Evolutionary conservation across 2,113 vertebrate species (phyloP), one percentile per base, ranked within the genome.

Genomic region (Rhinichthys klamathensis): DNA sequence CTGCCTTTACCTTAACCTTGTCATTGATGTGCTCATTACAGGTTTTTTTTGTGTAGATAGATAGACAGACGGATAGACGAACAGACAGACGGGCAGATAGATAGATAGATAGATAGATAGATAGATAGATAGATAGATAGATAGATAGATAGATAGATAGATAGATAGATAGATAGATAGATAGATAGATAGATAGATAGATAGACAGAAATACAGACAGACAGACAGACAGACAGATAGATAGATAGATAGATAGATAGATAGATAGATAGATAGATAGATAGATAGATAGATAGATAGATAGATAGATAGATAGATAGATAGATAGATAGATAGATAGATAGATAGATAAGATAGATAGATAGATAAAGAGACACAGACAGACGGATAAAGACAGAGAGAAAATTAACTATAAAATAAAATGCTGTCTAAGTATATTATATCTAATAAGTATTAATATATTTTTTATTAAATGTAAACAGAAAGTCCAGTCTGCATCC

Each of bases 401-500:
- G 38, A 41, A 41, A 41, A 41, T 41, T 8, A 41, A 41, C 38
- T 41, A 9, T 41, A 41, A 9, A 38, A 38, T 38, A 38, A 38
- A 41, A 41, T 41, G 38, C 38, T 41, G 7, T 41, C 12, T 25
- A 15, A 13, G 63, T 67, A 35, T 65, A 27, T 63, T 2, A 27
- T 35, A 69, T 69, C 21, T 41, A 72, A 72, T 72, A 23, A n/a
- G 23, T 44, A 72, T 79, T n/a, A 16, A 61, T 79, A 41, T 41
- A 21, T 76, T 38, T 38, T 32, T n/a, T 18, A 27, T 82, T 76
- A n/a, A 82, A 54, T 56, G 35, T 63, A 73, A 73, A 73, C 70
- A 73, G 23, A 46, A 54, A 77, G 16, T 77, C 44, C 21, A 51
- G 61, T 65, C 4, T 70, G 63, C 23, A 65, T 72, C 72, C 15